phyloP scores from a whole-genome alignment of 2,888 invertebrate genomes.

The Eulithis prunata region DNA sequence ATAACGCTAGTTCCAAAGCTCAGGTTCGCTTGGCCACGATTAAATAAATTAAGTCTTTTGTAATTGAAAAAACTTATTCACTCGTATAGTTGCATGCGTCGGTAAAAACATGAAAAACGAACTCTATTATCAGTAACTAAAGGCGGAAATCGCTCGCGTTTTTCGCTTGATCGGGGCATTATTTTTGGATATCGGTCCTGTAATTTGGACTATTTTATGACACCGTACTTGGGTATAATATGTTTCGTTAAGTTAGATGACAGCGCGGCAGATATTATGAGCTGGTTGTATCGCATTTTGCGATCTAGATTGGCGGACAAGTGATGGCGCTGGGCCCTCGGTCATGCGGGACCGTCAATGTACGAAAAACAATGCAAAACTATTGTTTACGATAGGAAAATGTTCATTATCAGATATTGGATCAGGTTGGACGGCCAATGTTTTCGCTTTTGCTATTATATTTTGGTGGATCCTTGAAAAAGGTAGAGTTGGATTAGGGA shows the following conservation, averaged over 20 bases:
- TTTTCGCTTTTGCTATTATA: conserved; percentile 18
- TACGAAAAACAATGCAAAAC: conserved; percentile 36
- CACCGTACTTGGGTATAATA: conserved; percentile 68
- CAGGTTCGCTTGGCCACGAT: conserved; percentile 31
- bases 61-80: conserved; percentile 79
- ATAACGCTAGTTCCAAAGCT: conserved; percentile 24
- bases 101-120: conserved; percentile 51
- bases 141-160: conserved; percentile 50
- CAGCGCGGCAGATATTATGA: conserved; percentile 57
- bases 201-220: conserved; percentile 80
- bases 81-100: conserved; percentile 75
- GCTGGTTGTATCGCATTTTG: conserved; percentile 46
- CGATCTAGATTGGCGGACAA: conserved; percentile 44
- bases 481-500: conserved; percentile 15
- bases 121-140: conserved; percentile 51
- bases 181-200: conserved; percentile 77
- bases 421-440: conserved; percentile 23
- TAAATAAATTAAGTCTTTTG: conserved; percentile 73
- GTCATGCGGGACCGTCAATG: conserved; percentile 31
- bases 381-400: conserved; percentile 36
- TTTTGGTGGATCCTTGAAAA: conserved; percentile 25
- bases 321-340: conserved; percentile 36
- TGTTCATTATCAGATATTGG: conserved; percentile 37
- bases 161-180: conserved; percentile 64
- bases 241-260: conserved; percentile 66